These are phyloP conservation scores for Cylloceria caligata DNA, from an alignment of 2,888 invertebrate genomes.

Conservation along the genomic window DNA sequence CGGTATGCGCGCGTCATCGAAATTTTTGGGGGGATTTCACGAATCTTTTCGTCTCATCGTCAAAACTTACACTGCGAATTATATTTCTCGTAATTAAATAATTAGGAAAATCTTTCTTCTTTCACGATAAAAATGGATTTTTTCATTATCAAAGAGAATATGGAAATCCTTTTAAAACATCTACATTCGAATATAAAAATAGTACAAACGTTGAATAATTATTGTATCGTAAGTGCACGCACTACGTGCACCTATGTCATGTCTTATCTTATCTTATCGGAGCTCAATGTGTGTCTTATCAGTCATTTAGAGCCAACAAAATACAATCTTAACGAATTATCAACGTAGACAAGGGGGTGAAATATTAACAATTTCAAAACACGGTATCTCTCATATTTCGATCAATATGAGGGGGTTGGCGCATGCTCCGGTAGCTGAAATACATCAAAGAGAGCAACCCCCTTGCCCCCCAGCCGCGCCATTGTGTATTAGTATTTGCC, in stretches of 20 bases:
- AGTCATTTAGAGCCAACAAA: no score
- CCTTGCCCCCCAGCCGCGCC: no score
- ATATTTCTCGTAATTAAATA: background rate
- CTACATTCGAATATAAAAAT: background rate
- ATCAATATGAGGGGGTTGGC: slow-evolving; percentile 71
- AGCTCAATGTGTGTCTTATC: background rate
- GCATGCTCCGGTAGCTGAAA: slow-evolving; percentile 48
- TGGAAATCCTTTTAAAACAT: background rate
- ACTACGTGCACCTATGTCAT: background rate
- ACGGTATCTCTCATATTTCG: slow-evolving; percentile 55
- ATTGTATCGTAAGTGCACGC: background rate
- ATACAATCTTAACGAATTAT: slow-evolving; percentile 35
- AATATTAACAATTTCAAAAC: slow-evolving; percentile 55
- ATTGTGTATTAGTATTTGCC: slow-evolving; percentile 56
- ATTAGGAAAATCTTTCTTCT: background rate
- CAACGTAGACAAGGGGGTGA: slow-evolving; percentile 8
- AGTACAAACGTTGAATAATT: background rate
- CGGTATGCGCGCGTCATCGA: slow-evolving; percentile 53
- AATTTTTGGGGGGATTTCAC: slow-evolving; percentile 33
- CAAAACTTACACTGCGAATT: background rate
- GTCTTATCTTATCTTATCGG: no score
- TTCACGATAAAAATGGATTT: background rate
- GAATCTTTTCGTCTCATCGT: background rate
- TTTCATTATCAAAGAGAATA: background rate
- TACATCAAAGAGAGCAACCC: slow-evolving; percentile 1